Evolutionary conservation across 2,113 vertebrate genomes (phyloP).

Genomic region (Diphyllodes magnificus): DNA sequence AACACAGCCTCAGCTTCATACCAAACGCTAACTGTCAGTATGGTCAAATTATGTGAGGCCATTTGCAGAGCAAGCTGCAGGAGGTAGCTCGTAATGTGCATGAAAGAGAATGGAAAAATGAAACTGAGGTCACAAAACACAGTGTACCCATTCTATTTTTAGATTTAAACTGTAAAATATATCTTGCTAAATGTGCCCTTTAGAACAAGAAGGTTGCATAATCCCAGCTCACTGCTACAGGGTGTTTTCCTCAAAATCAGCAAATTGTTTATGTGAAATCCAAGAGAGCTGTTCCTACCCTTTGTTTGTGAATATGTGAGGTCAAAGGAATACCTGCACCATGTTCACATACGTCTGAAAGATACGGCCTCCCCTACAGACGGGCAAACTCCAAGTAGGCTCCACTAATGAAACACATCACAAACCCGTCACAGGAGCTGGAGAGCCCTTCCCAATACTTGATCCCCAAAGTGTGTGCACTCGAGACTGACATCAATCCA

Average conservation of each 20-base stretch:
- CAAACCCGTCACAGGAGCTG: neutral
- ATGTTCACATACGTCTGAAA: accelerated
- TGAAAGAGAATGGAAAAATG: slow-evolving; percentile 14
- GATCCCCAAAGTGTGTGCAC: accelerated
- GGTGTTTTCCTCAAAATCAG: slow-evolving; percentile 19
- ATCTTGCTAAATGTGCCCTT: slow-evolving; percentile 13
- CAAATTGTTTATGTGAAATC: neutral
- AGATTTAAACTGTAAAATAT: slow-evolving; percentile 8
- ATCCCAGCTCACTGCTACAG: neutral
- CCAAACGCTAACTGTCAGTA: neutral
- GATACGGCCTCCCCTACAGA: neutral
- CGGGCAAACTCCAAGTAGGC: neutral
- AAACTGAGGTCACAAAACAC: slow-evolving; percentile 38
- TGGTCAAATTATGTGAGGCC: neutral
- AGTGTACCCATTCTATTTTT: slow-evolving; percentile 49
- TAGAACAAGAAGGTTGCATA: neutral
- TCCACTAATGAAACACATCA: neutral
- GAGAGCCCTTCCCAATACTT: neutral
- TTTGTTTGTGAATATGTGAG: neutral
- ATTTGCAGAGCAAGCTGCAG: neutral
- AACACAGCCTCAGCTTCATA: accelerated
- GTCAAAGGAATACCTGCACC: neutral
- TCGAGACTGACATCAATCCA: neutral
- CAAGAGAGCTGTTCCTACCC: neutral
- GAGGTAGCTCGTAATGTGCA: neutral